phyloP scores from a whole-genome alignment of 2,797 vertebrate genomes.

The Mastacembelus armatus region DNA sequence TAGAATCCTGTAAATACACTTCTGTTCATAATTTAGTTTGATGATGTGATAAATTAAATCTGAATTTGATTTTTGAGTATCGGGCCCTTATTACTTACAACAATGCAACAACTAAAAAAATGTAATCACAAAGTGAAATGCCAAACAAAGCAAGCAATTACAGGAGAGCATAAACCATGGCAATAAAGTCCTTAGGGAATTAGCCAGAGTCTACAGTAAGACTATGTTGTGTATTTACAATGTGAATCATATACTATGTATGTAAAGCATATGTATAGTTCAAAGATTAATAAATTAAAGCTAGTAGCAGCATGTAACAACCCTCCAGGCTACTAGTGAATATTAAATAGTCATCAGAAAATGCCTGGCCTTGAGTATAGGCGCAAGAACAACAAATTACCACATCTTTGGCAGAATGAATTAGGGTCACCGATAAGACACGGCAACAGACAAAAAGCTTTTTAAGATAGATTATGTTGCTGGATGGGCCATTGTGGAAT shows the following conservation, averaged over 20 bases:
- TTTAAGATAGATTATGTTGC: conserved; percentile 1
- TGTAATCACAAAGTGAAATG: conserved; percentile 59
- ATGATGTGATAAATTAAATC: conserved; percentile 28
- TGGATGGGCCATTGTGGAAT: background rate
- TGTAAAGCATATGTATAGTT: conserved; percentile 23
- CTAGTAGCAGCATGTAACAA: conserved; percentile 22
- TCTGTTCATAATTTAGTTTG: background rate
- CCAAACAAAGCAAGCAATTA: conserved; percentile 53
- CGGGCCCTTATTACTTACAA: conserved; percentile 43
- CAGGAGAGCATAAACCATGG: conserved; percentile 58
- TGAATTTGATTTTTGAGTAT: conserved; percentile 48
- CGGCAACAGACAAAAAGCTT: conserved; percentile 1
- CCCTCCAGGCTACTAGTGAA: conserved; percentile 29
- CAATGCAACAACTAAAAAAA: conserved; percentile 53
- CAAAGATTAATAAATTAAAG: conserved; percentile 30
- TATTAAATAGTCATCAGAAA: conserved; percentile 33
- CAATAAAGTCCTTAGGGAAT: conserved; percentile 55
- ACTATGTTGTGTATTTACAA: conserved; percentile 11
- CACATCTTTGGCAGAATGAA: conserved; percentile 14
- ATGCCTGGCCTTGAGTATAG: conserved; percentile 29
- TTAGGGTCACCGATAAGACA: background rate
- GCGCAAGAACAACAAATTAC: conserved; percentile 29
- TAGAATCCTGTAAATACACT: conserved; percentile 16
- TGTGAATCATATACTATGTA: conserved; percentile 30
- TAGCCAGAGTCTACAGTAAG: conserved; percentile 19